Percentiles rank a stretch among this genome's conserved stretches.
Conservation (phyloP, 1,140 invertebrate genomes). For the Macrobrachium nipponense region DNA sequence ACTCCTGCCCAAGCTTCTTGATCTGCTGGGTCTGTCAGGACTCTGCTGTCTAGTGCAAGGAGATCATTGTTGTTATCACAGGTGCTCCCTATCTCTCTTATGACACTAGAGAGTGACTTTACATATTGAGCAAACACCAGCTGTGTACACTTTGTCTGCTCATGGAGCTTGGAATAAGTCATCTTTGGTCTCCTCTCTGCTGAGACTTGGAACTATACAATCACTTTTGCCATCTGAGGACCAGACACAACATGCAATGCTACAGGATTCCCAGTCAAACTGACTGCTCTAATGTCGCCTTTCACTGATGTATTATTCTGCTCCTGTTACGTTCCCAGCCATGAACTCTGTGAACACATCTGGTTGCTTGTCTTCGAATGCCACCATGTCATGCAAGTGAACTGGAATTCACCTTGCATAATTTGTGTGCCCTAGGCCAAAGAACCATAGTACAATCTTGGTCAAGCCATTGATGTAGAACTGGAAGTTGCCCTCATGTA, state of each 20-base stretch:
- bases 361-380: too few species aligned
- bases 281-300: too few species aligned
- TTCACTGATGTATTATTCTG: too few species aligned
- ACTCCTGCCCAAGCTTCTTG: conserved; percentile 3
- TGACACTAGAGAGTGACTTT: background rate
- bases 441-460: too few species aligned
- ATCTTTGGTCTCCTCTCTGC: background rate
- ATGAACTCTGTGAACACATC: too few species aligned
- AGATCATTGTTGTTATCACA: conserved; percentile 7
- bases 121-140: background rate
- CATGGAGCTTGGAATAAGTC: background rate
- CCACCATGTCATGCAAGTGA: too few species aligned
- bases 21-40: background rate
- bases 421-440: too few species aligned
- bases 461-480: too few species aligned
- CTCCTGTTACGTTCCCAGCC: too few species aligned
- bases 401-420: too few species aligned
- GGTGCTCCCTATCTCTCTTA: too few species aligned
- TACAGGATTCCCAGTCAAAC: conserved; percentile 13
- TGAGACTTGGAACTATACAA: conserved; percentile 16
- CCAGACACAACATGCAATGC: conserved; percentile 6
- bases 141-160: background rate
- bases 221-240: conserved; percentile 12
- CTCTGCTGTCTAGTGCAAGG: conserved; percentile 17
- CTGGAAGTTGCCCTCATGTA: too few species aligned